These are phyloP conservation scores for Fragum whitleyi DNA, from an alignment of 2,888 invertebrate genomes.

Conservation along the genomic window DNA sequence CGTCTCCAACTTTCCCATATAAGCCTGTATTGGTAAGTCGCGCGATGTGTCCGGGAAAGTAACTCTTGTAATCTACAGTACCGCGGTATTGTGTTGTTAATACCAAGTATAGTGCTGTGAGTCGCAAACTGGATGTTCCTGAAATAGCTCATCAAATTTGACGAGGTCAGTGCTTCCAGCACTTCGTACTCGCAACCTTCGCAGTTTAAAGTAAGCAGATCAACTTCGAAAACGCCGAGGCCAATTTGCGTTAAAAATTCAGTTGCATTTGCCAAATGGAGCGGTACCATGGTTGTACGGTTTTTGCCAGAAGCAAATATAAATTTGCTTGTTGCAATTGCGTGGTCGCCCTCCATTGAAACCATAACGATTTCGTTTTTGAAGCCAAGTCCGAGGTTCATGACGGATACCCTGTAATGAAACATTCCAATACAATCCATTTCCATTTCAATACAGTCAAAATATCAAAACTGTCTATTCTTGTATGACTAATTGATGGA, in stretches of 20 bases:
- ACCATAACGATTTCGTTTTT: slow-evolving; percentile 60
- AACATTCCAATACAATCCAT: too few species aligned
- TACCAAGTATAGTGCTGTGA: slow-evolving; percentile 44
- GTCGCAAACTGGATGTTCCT: slow-evolving; percentile 68
- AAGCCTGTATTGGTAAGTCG: slow-evolving; percentile 64
- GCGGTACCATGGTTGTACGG: slow-evolving; percentile 10
- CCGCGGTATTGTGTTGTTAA: slow-evolving; percentile 49
- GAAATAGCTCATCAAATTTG: slow-evolving; percentile 55
- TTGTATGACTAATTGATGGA: too few species aligned
- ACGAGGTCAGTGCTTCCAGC: slow-evolving; percentile 53
- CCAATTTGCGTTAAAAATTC: slow-evolving; percentile 59
- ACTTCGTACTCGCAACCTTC: slow-evolving; percentile 69
- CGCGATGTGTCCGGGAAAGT: slow-evolving; percentile 59
- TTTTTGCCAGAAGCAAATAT: slow-evolving; percentile 42
- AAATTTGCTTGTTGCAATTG: slow-evolving; percentile 65
- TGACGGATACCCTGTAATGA: slow-evolving; percentile 49
- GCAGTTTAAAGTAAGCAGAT: slow-evolving; percentile 66
- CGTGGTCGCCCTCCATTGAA: slow-evolving; percentile 59
- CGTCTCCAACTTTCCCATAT: slow-evolving; percentile 69
- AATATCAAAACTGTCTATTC: too few species aligned
- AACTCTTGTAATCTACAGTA: slow-evolving; percentile 65
- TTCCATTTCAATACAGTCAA: too few species aligned
- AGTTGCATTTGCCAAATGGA: slow-evolving; percentile 59
- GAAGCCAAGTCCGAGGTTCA: slow-evolving; percentile 62
- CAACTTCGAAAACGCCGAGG: slow-evolving; percentile 62